These are phyloP conservation scores for Protomyctophum bolini DNA, from an alignment of 2,113 vertebrate genomes.

Conservation along the genomic window DNA sequence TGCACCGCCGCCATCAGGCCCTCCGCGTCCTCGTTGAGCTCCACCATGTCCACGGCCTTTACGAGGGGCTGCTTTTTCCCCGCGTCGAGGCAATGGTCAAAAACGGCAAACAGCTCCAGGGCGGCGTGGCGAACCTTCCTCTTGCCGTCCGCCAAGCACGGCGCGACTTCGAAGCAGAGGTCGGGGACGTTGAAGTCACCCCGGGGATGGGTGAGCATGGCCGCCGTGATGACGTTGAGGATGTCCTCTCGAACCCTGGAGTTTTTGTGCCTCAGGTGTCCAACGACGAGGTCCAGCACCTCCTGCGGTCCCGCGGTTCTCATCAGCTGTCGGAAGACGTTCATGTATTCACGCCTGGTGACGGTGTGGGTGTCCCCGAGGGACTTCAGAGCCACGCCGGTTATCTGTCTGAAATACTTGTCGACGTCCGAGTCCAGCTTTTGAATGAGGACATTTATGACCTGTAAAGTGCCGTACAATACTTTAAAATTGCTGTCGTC, in stretches of 20 bases:
- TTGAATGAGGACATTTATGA: slow-evolving; percentile 81
- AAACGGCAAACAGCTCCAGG: slow-evolving; percentile 84
- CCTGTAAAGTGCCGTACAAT: slow-evolving; percentile 83
- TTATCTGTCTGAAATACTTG: slow-evolving; percentile 77
- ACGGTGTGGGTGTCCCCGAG: slow-evolving; percentile 83
- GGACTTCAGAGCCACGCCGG: slow-evolving; percentile 79
- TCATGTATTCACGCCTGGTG: slow-evolving; percentile 82
- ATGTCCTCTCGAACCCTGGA: slow-evolving; percentile 84
- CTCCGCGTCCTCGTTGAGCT: slow-evolving; percentile 81
- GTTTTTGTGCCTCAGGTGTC: slow-evolving; percentile 84
- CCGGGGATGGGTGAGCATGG: slow-evolving; percentile 82
- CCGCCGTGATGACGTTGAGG: slow-evolving; percentile 82
- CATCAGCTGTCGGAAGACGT: slow-evolving; percentile 82
- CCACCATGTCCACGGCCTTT: slow-evolving; percentile 84
- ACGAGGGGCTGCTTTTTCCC: slow-evolving; percentile 81
- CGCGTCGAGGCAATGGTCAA: slow-evolving; percentile 81
- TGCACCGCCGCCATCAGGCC: slow-evolving; percentile 86
- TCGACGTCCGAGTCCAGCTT: slow-evolving; percentile 77
- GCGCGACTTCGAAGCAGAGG: slow-evolving; percentile 84
- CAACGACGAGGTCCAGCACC: slow-evolving; percentile 82
- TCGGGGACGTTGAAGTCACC: slow-evolving; percentile 83
- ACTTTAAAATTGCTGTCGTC: slow-evolving; percentile 89
- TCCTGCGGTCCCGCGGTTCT: slow-evolving; percentile 78
- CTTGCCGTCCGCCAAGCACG: slow-evolving; percentile 84
- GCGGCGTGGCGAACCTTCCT: slow-evolving; percentile 86